These are phyloP conservation scores for Leptopilina syphax DNA, from an alignment of 2,888 invertebrate species.

Conservation along the genomic window DNA sequence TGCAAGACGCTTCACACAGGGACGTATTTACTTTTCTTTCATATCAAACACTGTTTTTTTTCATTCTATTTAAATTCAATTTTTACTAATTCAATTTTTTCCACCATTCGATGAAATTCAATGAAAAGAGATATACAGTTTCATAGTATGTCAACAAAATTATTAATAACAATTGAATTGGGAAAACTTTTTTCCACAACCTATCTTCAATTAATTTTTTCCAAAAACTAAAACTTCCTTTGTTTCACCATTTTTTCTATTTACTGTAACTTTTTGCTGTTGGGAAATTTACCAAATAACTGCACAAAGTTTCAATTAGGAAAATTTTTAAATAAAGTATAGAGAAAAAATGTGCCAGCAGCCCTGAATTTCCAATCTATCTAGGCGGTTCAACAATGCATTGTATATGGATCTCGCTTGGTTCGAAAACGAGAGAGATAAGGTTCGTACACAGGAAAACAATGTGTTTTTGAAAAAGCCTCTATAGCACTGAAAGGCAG, in stretches of 20 bases:
- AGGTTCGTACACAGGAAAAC: slow-evolving; percentile 21
- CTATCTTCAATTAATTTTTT: too few species aligned
- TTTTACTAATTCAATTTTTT: too few species aligned
- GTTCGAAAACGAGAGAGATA: slow-evolving; percentile 32
- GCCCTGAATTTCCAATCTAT: slow-evolving; percentile 14
- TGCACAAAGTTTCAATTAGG: background rate
- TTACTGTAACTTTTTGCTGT: too few species aligned
- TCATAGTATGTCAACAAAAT: too few species aligned
- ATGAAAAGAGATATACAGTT: too few species aligned
- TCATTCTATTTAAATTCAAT: background rate
- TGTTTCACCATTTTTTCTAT: too few species aligned
- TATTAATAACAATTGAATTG: too few species aligned
- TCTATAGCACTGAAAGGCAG: slow-evolving; percentile 22
- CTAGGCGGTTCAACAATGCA: background rate
- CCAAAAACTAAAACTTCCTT: too few species aligned
- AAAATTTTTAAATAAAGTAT: background rate
- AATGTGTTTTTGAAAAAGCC: slow-evolving; percentile 28
- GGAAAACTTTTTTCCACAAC: too few species aligned
- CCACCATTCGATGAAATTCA: too few species aligned
- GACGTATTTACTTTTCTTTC: background rate
- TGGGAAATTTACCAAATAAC: too few species aligned
- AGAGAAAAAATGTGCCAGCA: background rate
- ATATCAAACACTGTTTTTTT: too few species aligned
- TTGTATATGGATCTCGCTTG: slow-evolving; percentile 4
- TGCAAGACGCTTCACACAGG: slow-evolving; percentile 2